These are phyloP conservation scores for Gymnothorax reevesii DNA, from an alignment of 2,797 vertebrate species.

Conservation along the genomic window DNA sequence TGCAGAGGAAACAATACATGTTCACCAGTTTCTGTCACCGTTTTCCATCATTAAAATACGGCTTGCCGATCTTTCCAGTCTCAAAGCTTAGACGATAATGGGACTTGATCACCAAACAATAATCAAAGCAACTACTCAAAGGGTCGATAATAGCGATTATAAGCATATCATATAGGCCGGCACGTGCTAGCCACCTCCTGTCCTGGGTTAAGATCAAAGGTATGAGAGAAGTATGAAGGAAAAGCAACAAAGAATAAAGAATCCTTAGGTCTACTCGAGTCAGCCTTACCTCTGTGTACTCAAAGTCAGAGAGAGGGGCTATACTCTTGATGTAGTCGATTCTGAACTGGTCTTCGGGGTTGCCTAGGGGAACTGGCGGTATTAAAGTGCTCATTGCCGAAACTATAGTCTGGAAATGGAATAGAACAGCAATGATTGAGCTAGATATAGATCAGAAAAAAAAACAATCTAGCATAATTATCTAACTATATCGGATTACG, in stretches of 20 bases:
- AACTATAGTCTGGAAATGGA: conserved; percentile 89
- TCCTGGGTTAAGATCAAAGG: background rate
- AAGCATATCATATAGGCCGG: background rate
- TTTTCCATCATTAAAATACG: background rate
- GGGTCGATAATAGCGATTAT: background rate
- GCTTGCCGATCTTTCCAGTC: background rate
- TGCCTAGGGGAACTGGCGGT: conserved; percentile 94
- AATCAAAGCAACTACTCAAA: background rate
- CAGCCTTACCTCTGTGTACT: conserved; percentile 92
- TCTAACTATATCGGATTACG: conserved; percentile 61
- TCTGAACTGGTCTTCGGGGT: conserved; percentile 96
- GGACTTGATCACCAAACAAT: background rate
- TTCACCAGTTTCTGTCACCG: background rate
- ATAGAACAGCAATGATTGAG: conserved; percentile 57
- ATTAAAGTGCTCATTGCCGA: conserved; percentile 99
- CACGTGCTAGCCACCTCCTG: background rate
- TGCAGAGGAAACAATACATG: background rate
- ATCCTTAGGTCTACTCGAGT: background rate
- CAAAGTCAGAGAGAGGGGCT: conserved; percentile 95
- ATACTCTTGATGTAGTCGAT: conserved; percentile 99
- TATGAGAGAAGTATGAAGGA: background rate
- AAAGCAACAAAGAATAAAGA: background rate
- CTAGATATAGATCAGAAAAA: conserved; percentile 55
- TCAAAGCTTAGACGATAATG: background rate
- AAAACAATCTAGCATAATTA: conserved; percentile 62